These are phyloP conservation scores for Plotosus lineatus DNA, from an alignment of 2,113 vertebrate species.

Conservation along the genomic window DNA sequence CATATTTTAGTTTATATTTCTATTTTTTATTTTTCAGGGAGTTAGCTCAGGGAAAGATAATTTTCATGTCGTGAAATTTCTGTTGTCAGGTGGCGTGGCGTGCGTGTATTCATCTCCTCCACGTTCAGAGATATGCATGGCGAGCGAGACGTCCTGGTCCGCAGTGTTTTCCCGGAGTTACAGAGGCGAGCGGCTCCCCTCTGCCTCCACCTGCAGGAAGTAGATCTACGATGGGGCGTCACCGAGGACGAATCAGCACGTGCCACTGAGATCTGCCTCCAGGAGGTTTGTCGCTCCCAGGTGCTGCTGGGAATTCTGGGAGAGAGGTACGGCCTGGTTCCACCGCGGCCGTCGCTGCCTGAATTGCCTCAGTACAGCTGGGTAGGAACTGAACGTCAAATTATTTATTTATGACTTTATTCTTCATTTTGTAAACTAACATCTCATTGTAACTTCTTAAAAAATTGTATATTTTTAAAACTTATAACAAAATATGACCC, in stretches of 20 bases:
- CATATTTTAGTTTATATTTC: not conserved
- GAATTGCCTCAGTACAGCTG: conserved; percentile 80
- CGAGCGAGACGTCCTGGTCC: conserved; percentile 81
- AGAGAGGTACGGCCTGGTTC: conserved; percentile 80
- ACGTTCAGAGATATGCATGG: conserved; percentile 90
- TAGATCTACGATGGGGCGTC: conserved; percentile 88
- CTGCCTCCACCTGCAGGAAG: conserved; percentile 77
- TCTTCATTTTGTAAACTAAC: not conserved
- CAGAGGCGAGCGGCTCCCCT: conserved; percentile 71
- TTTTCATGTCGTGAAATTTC: not conserved
- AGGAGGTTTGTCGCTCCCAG: conserved; percentile 82
- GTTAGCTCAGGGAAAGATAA: not conserved
- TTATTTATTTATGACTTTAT: not conserved
- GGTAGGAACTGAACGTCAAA: conserved; percentile 68
- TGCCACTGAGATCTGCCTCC: conserved; percentile 79
- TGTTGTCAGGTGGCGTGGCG: conserved; percentile 74
- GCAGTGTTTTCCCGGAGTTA: conserved; percentile 79
- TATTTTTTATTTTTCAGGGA: not conserved
- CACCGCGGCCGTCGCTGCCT: conserved; percentile 72
- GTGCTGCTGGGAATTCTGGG: conserved; percentile 84
- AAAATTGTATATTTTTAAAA: too few relatives aligned
- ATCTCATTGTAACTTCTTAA: too few relatives aligned
- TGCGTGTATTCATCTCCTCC: conserved; percentile 86
- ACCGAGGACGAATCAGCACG: conserved; percentile 81
- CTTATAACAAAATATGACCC: too few relatives aligned